Base-by-base conservation (phyloP, 2,888 invertebrate species). In the Caenorhabditis imperialis region DNA sequence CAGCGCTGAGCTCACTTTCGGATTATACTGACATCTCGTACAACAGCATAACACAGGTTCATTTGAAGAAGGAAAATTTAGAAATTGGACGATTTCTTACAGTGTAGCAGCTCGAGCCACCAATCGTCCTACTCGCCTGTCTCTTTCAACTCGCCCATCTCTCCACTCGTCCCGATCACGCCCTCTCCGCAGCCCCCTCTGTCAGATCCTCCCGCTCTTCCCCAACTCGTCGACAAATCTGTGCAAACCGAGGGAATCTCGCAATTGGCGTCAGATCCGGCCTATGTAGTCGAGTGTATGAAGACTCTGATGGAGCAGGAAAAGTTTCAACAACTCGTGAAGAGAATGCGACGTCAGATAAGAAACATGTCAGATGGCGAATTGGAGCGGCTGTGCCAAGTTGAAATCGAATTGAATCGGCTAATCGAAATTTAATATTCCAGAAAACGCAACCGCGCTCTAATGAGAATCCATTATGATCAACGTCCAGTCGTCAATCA, bases 161-260 rank as follows among this genome's bases (percentile, higher is more conserved):
- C 38, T 23, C 18, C 14, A 16, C 40, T n/a, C n/a, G n/a, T n/a
- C n/a, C n/a, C n/a, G n/a, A n/a, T 18, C n/a, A 44, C 45, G 4
- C 37, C 44, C n/a, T 45, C 48, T 60, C 62, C 35, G 7, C 53
- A 45, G 20, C 25, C 35, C 14, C 37, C 50, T 18, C 23, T 16
- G 23, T 18, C 40, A 25, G 44, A 35, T n/a, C 18, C 38, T 8
- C 18, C 27, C 7, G 14, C 3, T 3, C 40, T 5, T 6, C 2
- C 3, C 4, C 20, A 23, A 14, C 40, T 18, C 18, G 30, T n/a
- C 7, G 45, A 55, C 48, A 54, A 65, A 40, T 55, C 18, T 16
- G 42, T 65, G 25, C 63, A 65, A 55, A 65, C 63, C 0, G 63
- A 55, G 14, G 5, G n/a, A n/a, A 22, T 61, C 5, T 50, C 50